Evolutionary conservation across 2,113 vertebrate species (phyloP), one percentile per base, ranked within the genome.

Genomic region (Sylvilagus bachmani): DNA sequence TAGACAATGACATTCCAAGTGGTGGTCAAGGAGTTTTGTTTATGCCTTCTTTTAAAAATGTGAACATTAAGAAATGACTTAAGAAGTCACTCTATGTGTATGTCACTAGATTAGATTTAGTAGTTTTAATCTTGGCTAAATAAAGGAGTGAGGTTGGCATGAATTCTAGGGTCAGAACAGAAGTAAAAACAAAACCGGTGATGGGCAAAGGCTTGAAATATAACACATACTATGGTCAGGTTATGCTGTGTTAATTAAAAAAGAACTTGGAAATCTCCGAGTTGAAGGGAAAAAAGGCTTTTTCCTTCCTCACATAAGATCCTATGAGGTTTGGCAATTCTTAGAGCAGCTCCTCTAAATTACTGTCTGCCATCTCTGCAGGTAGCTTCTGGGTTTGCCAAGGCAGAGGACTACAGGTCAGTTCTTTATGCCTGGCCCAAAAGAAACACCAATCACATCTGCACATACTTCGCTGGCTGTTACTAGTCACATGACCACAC

Each of bases 31-130:
- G 69, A 88, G 64, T 96, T 96, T 92, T 85, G 49, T 91, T 86
- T 94, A 91, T 73, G 87, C 38, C 51, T 80, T 89, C 53, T 24
- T 84, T 91, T 83, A 71, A 91, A 95, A 81, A 89, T 86, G 36
- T 61, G 69, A 91, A 89, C 64, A 73, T 61, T 62, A 86, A 44
- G 86, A 88, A 91, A 73, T 11, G 69, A 80, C 53, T 80, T 58
- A 75, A 85, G 29, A 79, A 93, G 31, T 84, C 55, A 70, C n/a
- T 55, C 17, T 44, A 82, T 91, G 36, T 95, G n/a, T 24, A 17
- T 62, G 38, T 10, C 80, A 19, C 55, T 71, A 78, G 82, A 36
- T 85, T 92, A 75, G 86, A 95, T 85, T 78, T 10, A 93, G 29
- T 36, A 86, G 49, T 89, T 91, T 82, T 69, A 71, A 69, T 86